phyloP scores from a whole-genome alignment of 2,888 invertebrate genomes.

The Barypeithes pellucidus region DNA sequence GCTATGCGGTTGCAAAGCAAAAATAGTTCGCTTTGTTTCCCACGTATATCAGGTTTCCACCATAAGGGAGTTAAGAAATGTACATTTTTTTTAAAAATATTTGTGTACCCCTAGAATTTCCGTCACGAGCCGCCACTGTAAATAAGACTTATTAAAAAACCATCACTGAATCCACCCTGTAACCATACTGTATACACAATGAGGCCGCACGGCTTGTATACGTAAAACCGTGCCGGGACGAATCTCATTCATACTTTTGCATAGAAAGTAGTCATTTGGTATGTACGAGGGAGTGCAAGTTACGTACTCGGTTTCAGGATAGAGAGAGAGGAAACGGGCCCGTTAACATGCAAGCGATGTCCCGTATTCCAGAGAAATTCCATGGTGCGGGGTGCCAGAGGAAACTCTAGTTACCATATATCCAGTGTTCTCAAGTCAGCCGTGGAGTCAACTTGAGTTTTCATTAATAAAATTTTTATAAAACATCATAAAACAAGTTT shows the following conservation, averaged over 20 bases:
- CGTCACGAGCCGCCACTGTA: too few relatives aligned
- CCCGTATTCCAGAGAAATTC: constrained; percentile 71
- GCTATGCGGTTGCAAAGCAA: too few relatives aligned
- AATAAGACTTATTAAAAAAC: constrained; percentile 33
- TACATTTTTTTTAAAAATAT: too few relatives aligned
- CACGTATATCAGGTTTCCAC: too few relatives aligned
- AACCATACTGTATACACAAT: constrained; percentile 53
- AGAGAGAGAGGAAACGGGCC: constrained; percentile 66
- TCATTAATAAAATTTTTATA: constrained; percentile 47
- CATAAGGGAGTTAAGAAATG: too few relatives aligned
- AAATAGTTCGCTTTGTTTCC: too few relatives aligned
- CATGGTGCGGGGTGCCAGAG: constrained; percentile 69
- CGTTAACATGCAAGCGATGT: constrained; percentile 72
- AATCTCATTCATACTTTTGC: constrained; percentile 77
- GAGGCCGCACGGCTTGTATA: constrained; percentile 67
- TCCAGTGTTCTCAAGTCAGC: constrained; percentile 72
- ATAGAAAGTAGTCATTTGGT: constrained; percentile 75
- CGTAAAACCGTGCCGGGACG: constrained; percentile 67
- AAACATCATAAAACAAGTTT: constrained; percentile 39
- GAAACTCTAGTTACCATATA: constrained; percentile 71
- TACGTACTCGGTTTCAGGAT: constrained; percentile 54
- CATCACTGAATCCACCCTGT: constrained; percentile 33
- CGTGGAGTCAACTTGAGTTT: constrained; percentile 66
- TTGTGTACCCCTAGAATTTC: too few relatives aligned
- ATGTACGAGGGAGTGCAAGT: constrained; percentile 63